Conservation (phyloP, 53 echinoderm and acorn worm species). For the Patiria pectinifera region DNA sequence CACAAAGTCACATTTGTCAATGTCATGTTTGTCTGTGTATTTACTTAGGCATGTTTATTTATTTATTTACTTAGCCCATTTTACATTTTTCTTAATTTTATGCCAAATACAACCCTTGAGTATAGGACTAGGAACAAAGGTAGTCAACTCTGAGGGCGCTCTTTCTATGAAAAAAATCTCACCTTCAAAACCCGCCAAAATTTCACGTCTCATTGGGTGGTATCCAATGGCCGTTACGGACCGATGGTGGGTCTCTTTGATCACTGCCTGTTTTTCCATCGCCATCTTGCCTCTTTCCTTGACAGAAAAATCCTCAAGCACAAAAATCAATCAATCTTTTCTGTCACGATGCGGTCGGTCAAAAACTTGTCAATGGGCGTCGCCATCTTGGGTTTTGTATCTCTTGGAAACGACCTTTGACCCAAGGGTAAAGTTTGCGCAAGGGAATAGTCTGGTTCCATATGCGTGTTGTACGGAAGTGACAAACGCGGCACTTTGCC, state of each 20-base stretch:
- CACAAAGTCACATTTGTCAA: no score
- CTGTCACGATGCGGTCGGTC: not conserved
- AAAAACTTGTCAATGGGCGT: not conserved
- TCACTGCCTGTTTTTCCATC: constrained; percentile 92
- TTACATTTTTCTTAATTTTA: no score
- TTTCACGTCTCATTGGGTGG: constrained; percentile 91
- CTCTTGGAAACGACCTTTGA: constrained; percentile 51
- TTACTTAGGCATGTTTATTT: no score
- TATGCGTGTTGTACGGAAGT: not conserved
- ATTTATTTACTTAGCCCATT: no score
- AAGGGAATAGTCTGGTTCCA: constrained; percentile 15
- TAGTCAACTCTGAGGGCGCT: no score
- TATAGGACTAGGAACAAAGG: no score
- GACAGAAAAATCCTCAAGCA: not conserved
- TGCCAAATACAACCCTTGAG: no score
- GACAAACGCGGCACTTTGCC: not conserved
- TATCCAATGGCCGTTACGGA: constrained; percentile 91
- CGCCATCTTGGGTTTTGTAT: constrained; percentile 44
- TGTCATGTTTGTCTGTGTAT: no score
- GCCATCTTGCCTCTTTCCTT: constrained; percentile 72
- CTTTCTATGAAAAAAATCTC: not conserved
- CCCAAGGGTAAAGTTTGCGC: not conserved
- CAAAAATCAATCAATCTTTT: not conserved
- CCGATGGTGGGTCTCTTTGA: constrained; percentile 91
- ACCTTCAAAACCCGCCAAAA: constrained; percentile 97